phyloP scores from a whole-genome alignment of 1,140 invertebrate genomes.

The Heliconius hewitsoni region DNA sequence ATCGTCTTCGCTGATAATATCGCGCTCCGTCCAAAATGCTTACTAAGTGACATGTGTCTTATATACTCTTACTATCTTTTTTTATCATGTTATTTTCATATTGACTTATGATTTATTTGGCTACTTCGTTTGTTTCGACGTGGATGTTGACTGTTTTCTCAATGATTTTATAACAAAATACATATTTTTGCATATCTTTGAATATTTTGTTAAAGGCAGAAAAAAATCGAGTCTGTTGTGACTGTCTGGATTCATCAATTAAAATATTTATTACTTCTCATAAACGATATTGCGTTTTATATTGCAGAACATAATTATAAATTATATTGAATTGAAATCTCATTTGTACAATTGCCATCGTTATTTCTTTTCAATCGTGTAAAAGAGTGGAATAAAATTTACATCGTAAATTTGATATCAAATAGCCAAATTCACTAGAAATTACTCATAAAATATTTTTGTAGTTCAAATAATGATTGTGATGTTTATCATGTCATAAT shows the following conservation, averaged over 20 bases:
- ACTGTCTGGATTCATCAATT: too few relatives aligned
- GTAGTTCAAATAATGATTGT: background rate
- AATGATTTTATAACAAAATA: background rate
- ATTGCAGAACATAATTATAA: too few relatives aligned
- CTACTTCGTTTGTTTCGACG: background rate
- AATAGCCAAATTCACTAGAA: too few relatives aligned
- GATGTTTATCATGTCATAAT: too few relatives aligned
- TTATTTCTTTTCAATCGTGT: too few relatives aligned
- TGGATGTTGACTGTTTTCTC: background rate
- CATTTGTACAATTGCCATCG: too few relatives aligned
- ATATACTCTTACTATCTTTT: constrained; percentile 18
- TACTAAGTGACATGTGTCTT: constrained; percentile 41
- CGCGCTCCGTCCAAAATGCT: constrained; percentile 49
- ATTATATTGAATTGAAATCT: too few relatives aligned
- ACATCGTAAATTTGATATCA: background rate
- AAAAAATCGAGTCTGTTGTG: too few relatives aligned
- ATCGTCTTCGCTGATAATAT: constrained; percentile 58
- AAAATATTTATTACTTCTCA: too few relatives aligned
- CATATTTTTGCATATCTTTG: too few relatives aligned
- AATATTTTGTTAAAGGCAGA: too few relatives aligned
- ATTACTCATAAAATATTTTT: background rate
- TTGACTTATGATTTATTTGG: background rate
- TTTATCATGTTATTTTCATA: background rate
- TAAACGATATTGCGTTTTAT: too few relatives aligned
- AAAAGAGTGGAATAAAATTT: background rate